Conservation (phyloP, 2,888 invertebrate genomes). For the Trichopria drosophilae region DNA sequence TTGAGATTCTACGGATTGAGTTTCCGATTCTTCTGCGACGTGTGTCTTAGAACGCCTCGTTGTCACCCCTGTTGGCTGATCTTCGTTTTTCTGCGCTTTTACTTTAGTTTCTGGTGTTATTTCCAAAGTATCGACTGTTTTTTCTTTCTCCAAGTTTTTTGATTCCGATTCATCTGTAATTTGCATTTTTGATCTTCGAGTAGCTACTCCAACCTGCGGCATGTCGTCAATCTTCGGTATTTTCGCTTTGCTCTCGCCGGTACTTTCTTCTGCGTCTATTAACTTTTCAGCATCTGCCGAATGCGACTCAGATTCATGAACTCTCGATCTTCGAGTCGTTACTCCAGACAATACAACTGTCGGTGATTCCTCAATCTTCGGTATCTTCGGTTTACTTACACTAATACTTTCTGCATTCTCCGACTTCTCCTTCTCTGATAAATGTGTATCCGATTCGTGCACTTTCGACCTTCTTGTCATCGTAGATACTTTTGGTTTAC, state of each 20-base stretch:
- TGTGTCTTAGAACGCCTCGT: constrained; percentile 22
- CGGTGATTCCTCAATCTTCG: background rate
- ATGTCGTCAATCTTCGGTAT: too few species aligned
- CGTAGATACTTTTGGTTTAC: too few species aligned
- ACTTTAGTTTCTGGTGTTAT: too few species aligned
- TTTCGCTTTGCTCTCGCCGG: background rate
- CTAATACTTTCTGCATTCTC: background rate
- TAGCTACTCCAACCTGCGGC: too few species aligned
- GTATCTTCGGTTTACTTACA: background rate
- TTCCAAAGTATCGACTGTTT: background rate
- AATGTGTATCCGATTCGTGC: background rate
- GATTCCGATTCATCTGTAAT: background rate
- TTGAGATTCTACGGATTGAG: background rate
- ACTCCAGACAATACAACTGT: background rate
- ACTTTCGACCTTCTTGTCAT: too few species aligned
- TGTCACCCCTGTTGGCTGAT: constrained; percentile 9
- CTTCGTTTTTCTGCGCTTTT: too few species aligned
- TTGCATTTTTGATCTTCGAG: background rate
- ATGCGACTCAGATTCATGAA: too few species aligned
- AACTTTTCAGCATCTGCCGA: background rate
- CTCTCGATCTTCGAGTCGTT: constrained; percentile 2
- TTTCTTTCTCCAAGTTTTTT: background rate
- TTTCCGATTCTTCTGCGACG: background rate
- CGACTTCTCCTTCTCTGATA: constrained; percentile 8
- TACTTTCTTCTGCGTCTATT: background rate